phyloP scores from a whole-genome alignment of 2,113 vertebrate genomes.

The Lynx canadensis region DNA sequence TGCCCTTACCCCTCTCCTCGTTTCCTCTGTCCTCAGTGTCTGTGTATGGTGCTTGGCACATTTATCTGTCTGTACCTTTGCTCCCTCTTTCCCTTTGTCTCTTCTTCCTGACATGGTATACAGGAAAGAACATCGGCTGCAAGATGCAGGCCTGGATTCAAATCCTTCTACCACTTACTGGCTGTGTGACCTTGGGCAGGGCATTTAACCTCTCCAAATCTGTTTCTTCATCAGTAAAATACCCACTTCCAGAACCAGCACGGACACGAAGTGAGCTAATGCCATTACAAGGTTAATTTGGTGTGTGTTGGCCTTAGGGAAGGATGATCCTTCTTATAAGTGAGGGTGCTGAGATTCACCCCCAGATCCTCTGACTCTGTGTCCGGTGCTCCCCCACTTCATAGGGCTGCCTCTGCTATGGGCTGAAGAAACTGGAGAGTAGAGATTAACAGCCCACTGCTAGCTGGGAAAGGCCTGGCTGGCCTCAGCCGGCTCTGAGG shows the following conservation, averaged over 20 bases:
- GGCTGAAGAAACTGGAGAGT: not conserved
- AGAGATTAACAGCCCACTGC: not conserved
- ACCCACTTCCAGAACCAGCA: not conserved
- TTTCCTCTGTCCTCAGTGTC: not conserved
- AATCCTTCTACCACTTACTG: not conserved
- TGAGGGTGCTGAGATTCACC: not conserved
- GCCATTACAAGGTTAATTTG: not conserved
- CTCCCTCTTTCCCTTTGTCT: not conserved
- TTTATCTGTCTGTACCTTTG: not conserved
- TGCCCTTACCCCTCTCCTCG: not conserved
- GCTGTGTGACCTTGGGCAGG: not conserved
- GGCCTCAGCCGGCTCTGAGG: not conserved
- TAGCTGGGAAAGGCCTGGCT: not conserved
- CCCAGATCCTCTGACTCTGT: not conserved
- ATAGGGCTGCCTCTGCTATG: not conserved
- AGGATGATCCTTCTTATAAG: not conserved
- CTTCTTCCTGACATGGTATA: not conserved
- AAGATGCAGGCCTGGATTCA: not conserved
- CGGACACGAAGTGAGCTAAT: not conserved
- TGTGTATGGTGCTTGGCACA: not conserved
- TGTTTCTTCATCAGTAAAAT: conserved; percentile 43
- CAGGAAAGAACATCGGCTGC: not conserved
- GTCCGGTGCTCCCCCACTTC: not conserved
- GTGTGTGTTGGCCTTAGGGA: not conserved
- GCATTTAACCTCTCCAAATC: not conserved